These are phyloP conservation scores for Apis cerana DNA, from an alignment of 1,140 invertebrate species.

Conservation along the genomic window DNA sequence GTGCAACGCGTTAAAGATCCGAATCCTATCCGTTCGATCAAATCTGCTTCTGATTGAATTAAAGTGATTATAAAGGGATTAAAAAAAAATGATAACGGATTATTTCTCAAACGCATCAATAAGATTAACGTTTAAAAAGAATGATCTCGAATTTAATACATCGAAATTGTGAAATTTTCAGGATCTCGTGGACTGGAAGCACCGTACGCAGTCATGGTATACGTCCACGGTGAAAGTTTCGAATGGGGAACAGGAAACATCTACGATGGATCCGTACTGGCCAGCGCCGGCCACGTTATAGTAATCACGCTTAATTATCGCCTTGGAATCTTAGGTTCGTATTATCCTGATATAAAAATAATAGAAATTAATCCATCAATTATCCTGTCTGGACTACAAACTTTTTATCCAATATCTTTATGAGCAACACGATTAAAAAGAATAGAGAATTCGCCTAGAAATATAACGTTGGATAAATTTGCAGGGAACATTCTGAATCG, in stretches of 20 bases:
- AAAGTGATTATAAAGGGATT: neutral
- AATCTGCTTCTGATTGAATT: neutral
- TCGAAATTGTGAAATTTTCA: conserved; percentile 65
- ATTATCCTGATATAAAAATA: neutral
- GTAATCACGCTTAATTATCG: conserved; percentile 95
- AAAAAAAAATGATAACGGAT: no score
- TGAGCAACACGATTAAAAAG: no score
- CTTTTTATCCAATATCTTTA: no score
- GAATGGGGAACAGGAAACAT: conserved; percentile 93
- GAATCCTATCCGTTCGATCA: neutral
- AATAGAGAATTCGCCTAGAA: no score
- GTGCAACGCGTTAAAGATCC: neutral
- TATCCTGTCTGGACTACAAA: no score
- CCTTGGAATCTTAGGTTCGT: conserved; percentile 91
- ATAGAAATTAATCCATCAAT: no score
- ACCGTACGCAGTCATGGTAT: conserved; percentile 90
- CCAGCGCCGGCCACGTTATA: conserved; percentile 92
- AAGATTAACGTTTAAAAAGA: no score
- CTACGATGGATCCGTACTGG: conserved; percentile 93
- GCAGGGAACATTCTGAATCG: no score
- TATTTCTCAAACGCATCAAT: no score
- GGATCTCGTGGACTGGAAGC: conserved; percentile 89
- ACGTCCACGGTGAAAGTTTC: conserved; percentile 92
- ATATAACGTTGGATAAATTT: no score
- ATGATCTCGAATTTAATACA: neutral